Evolutionary conservation across 2,797 vertebrate genomes (phyloP).

Genomic region (Ceyx erithaca): DNA sequence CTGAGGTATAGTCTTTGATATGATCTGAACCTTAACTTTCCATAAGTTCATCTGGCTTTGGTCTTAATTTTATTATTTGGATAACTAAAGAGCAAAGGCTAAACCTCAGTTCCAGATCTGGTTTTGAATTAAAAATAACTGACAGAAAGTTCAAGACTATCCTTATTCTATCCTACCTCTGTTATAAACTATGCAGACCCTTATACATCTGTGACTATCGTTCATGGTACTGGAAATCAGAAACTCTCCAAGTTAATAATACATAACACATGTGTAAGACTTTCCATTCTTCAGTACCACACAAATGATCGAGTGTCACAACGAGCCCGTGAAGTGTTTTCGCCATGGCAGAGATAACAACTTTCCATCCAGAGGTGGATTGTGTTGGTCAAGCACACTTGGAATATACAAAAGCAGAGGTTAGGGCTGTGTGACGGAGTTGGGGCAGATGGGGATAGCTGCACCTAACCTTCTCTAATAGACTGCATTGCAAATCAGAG

Average conservation of each 20-base stretch:
- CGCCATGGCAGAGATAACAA: fast-evolving
- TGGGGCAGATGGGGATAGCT: neutral
- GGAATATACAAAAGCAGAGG: neutral
- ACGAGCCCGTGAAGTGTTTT: neutral
- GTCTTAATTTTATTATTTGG: conserved; percentile 43
- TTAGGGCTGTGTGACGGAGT: neutral
- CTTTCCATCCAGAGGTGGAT: neutral
- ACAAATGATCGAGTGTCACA: neutral
- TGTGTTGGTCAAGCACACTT: neutral
- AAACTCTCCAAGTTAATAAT: neutral
- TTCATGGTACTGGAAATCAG: neutral
- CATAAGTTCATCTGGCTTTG: conserved; percentile 26
- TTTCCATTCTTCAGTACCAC: neutral
- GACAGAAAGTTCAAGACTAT: conserved; percentile 10
- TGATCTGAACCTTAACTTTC: conserved; percentile 34
- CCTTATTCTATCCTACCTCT: neutral
- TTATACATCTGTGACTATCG: conserved; percentile 1
- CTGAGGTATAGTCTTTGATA: conserved; percentile 43
- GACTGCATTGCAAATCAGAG: neutral
- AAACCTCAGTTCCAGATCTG: conserved; percentile 26
- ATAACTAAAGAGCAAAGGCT: conserved; percentile 37
- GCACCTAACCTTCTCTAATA: neutral
- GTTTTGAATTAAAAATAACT: conserved; percentile 25
- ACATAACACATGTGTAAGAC: conserved; percentile 12
- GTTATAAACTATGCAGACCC: neutral